Evolutionary conservation across 2,888 invertebrate species (phyloP), one percentile per base, ranked within the genome.

Genomic region (Ophion ellenae): DNA sequence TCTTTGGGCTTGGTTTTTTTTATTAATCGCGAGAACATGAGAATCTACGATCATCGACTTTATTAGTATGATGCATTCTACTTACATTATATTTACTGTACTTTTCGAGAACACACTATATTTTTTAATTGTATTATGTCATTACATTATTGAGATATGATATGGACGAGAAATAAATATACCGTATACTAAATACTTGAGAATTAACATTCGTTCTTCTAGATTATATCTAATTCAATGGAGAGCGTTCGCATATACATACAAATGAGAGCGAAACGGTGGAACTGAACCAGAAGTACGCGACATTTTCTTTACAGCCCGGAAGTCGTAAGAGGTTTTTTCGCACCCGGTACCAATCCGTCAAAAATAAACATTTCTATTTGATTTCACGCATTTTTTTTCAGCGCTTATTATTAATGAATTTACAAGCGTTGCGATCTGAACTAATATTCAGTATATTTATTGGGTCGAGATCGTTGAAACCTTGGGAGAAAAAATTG

Each of bases 71-170:
- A 85, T 89, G 89, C 89, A 90, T 88, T 90, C 88, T 90, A 90
- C 89, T 89, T 89, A 90, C 87, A 90, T 91, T 92, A 92, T 53
- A 53, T 89, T 88, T 88, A 91, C 91, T 92, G 89, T 92, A 93
- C 89, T 91, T 91, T 92, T 92, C 91, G 90, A 92, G 91, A 91
- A 90, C 90, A 92, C 91, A 92, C 91, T 91, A 91, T 93, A 93
- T 93, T 93, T 93, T 93, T 93, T 93, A 93, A 93, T 92, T 90
- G 92, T 91, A 92, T 90, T 92, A 92, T 92, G 92, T 92, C 91
- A 91, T 91, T 89, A 90, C 88, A 90, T 90, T 92, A 92, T 90
- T 89, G 87, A 91, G 88, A 88, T 91, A 91, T 89, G 90, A 91
- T 93, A 91, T 91, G 90, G 89, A 91, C 89, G 91, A 92, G 88